Conservation (phyloP, 2,113 vertebrate species). For the Cepphus grylle region DNA sequence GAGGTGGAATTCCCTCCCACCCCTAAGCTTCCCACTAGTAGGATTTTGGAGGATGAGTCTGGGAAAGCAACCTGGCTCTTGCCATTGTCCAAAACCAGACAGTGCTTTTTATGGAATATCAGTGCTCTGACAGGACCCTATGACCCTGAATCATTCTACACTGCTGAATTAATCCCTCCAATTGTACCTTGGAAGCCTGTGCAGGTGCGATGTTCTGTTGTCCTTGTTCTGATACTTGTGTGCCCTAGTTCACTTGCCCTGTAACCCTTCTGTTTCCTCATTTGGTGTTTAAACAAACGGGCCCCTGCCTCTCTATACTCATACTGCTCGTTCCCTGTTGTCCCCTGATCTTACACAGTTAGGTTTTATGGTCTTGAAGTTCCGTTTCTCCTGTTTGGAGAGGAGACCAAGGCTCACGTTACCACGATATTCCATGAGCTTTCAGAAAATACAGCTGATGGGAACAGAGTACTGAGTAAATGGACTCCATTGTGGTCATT, state of each 20-base stretch:
- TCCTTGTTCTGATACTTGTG: neutral
- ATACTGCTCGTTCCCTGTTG: accelerated
- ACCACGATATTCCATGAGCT: neutral
- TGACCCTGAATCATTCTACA: slow-evolving; percentile 72
- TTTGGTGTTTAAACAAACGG: neutral
- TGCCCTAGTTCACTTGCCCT: neutral
- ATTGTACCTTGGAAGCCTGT: slow-evolving; percentile 60
- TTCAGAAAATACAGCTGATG: neutral
- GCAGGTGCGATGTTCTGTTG: slow-evolving; percentile 63
- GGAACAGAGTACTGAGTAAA: neutral
- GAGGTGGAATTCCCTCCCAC: slow-evolving; percentile 73
- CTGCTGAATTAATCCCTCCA: slow-evolving; percentile 71
- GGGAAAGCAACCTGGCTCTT: slow-evolving; percentile 22
- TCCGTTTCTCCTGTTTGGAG: neutral
- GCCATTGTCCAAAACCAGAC: neutral
- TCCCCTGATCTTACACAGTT: neutral
- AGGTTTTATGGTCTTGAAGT: neutral
- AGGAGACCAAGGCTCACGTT: neutral
- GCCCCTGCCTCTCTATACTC: neutral
- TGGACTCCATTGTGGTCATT: neutral
- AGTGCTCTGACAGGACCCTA: slow-evolving; percentile 73
- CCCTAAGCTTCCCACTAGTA: slow-evolving; percentile 75
- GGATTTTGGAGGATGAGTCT: slow-evolving; percentile 55
- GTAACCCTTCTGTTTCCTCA: neutral
- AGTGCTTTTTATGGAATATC: slow-evolving; percentile 81